Evolutionary conservation across 2,888 invertebrate species (phyloP).

Genomic region (Sarcophaga subvicina): DNA sequence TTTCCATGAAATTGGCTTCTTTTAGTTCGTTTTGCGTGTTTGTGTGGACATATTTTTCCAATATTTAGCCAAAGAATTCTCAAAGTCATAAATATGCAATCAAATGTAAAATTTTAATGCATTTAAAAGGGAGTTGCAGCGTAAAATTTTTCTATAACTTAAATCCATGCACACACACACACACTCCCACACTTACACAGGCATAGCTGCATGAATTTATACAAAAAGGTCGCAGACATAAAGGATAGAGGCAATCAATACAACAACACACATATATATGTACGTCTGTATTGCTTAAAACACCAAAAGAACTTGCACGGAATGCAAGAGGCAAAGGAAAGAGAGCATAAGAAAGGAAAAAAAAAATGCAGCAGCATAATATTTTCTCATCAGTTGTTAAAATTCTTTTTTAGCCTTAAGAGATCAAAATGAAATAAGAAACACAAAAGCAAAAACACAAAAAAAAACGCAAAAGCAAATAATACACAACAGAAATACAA

Average conservation of each 20-base stretch:
- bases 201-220: neutral
- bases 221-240: conserved; percentile 32
- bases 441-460: neutral
- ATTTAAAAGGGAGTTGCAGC: conserved; percentile 63
- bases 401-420: conserved; percentile 39
- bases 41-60: conserved; percentile 32
- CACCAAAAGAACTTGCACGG: conserved; percentile 10
- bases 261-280: neutral
- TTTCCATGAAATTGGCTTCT: neutral
- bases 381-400: conserved; percentile 61
- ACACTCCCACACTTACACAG: neutral
- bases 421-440: conserved; percentile 28
- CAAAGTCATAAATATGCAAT: conserved; percentile 62
- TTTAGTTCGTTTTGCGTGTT: neutral
- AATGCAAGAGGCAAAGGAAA: conserved; percentile 1
- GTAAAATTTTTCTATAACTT: conserved; percentile 64
- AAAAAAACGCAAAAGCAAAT: conserved; percentile 23
- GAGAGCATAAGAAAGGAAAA: neutral
- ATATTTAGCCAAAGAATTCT: conserved; percentile 41
- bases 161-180: conserved; percentile 35
- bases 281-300: neutral
- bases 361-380: conserved; percentile 31
- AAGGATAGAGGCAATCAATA: conserved; percentile 14
- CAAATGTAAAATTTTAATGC: conserved; percentile 65
- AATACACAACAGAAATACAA: conserved; percentile 18